These are phyloP conservation scores for Theodoxus fluviatilis DNA, from an alignment of 2,888 invertebrate genomes.

Conservation along the genomic window DNA sequence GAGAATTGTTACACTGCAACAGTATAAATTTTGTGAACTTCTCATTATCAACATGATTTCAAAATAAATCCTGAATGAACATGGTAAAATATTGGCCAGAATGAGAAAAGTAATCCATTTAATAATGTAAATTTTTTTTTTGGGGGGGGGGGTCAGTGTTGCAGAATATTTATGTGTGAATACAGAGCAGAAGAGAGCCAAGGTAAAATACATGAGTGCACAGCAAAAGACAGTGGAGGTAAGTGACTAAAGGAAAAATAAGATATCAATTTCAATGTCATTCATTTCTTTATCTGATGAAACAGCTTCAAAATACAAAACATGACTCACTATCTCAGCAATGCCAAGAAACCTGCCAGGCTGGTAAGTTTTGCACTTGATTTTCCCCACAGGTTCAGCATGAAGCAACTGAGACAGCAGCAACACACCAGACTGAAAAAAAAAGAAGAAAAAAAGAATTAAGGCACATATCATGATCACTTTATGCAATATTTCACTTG, in stretches of 20 bases:
- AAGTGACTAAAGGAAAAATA: too few relatives aligned
- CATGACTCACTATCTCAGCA: slow-evolving; percentile 57
- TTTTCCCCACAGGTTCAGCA: slow-evolving; percentile 78
- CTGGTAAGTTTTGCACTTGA: slow-evolving; percentile 80
- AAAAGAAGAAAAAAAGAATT: slow-evolving; percentile 24
- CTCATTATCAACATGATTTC: background rate
- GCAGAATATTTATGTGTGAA: too few relatives aligned
- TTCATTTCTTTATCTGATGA: too few relatives aligned
- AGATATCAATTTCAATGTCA: too few relatives aligned
- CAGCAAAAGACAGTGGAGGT: too few relatives aligned
- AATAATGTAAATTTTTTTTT: too few relatives aligned
- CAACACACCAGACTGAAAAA: slow-evolving; percentile 75
- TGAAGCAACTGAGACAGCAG: slow-evolving; percentile 85
- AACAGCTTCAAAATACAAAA: too few relatives aligned
- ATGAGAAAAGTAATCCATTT: background rate
- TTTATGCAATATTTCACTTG: too few relatives aligned
- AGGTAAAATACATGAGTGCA: too few relatives aligned
- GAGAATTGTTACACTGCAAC: background rate
- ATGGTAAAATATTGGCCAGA: background rate
- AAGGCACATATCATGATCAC: too few relatives aligned
- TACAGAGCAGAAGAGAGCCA: too few relatives aligned
- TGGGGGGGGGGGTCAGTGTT: too few relatives aligned
- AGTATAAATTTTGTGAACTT: background rate
- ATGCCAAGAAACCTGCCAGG: slow-evolving; percentile 61
- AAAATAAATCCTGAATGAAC: background rate